Percentiles rank a stretch among this genome's conserved stretches.
Conservation (phyloP, 2,797 vertebrate species). For the Iguana delicatissima region DNA sequence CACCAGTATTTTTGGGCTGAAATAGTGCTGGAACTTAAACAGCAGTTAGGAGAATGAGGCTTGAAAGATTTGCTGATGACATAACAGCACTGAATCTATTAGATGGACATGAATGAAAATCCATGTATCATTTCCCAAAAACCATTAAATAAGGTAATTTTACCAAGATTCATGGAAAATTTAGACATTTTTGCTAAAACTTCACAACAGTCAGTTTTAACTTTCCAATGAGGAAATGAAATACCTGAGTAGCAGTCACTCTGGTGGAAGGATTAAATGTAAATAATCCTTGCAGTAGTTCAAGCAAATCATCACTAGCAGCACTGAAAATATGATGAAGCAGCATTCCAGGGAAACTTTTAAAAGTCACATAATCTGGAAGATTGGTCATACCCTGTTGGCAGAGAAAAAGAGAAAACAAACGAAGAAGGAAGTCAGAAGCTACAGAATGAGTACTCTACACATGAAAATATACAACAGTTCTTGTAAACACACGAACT, state of each 20-base stretch:
- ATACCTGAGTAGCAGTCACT: conserved; percentile 86
- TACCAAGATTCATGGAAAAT: not conserved
- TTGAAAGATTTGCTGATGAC: not conserved
- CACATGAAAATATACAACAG: not conserved
- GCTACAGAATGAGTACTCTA: not conserved
- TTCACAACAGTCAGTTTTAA: not conserved
- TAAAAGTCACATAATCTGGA: conserved; percentile 96
- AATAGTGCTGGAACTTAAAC: not conserved
- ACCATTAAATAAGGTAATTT: not conserved
- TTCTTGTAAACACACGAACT: not conserved
- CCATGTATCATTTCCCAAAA: not conserved
- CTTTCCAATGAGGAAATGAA: not conserved
- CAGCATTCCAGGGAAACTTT: conserved; percentile 92
- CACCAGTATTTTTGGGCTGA: not conserved
- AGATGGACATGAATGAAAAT: not conserved
- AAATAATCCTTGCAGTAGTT: conserved; percentile 92
- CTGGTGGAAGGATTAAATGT: conserved; percentile 90
- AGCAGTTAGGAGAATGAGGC: not conserved
- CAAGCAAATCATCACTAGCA: conserved; percentile 93
- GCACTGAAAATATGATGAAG: conserved; percentile 97
- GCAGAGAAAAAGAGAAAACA: conserved; percentile 28
- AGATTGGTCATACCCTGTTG: conserved; percentile 91
- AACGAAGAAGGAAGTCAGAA: not conserved
- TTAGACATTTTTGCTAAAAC: not conserved
- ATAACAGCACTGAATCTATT: not conserved